Evolutionary conservation across 2,888 invertebrate genomes (phyloP), one percentile per base, ranked within the genome.

Genomic region (Caenorhabditis macrosperma): DNA sequence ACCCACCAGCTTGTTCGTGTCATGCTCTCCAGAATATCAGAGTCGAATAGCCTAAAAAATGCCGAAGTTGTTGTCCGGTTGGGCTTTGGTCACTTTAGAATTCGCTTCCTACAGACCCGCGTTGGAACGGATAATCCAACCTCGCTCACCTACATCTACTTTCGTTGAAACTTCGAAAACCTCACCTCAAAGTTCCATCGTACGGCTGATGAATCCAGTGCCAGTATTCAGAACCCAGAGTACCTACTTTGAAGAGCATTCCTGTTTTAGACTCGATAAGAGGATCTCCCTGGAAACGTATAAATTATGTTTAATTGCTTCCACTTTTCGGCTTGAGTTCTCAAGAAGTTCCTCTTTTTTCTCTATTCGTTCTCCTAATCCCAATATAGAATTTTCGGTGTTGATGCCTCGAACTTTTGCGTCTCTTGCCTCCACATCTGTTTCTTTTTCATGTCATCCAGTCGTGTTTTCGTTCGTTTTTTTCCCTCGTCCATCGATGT

Each of bases 161-260:
- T 12, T 1, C 22, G 10, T 52, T 10, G 26, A 12, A 17, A 10
- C 17, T 30, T 48, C 35, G 26, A 41, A 44, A 12, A 44, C 15
- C 2, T 55, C 1, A 71, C 85, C 85, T 81, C 20, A 92, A 81
- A 10, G 90, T 88, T 30, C 90, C 90, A 78, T 92, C 92, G 26
- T 91, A 91, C 2, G 92, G 92, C 61, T 91, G 89, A 84, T 92
- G 92, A 30, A 91, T 91, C 92, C 92, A 92, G 15, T 90, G 90
- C 89, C 90, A 90, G 82, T 92, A 92, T 61, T 90, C 87, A 0
- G 90, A 86, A 3, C 91, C 91, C n/a, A 92, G 88, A 15, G 81
- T 46, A 1, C 91, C 91, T 22, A 92, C 91, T 82, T 91, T 90
- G 63, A 88, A 87, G 33, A 92, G 81, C 38, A 92, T 86, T 10